Percentiles rank a stretch among this genome's conserved stretches.
These are phyloP conservation scores for Ichneumoninae sp. DNA, from an alignment of 2,888 invertebrate species.

Conservation along the genomic window DNA sequence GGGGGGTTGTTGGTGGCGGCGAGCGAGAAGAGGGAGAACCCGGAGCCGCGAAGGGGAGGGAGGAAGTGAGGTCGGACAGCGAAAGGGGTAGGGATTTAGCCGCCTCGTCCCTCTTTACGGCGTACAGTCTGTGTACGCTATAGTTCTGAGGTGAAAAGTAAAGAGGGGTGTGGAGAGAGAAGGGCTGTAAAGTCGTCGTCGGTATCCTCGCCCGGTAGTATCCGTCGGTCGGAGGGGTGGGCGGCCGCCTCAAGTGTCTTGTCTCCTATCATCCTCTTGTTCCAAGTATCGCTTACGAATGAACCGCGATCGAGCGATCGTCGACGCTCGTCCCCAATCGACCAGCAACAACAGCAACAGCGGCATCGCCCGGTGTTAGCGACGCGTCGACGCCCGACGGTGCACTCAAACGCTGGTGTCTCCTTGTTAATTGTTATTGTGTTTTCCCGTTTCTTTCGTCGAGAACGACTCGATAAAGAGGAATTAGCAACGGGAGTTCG, in stretches of 20 bases:
- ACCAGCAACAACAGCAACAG: slow-evolving; percentile 66
- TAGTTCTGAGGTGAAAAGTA: slow-evolving; percentile 56
- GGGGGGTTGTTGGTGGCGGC: slow-evolving; percentile 49
- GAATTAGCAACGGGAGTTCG: not conserved
- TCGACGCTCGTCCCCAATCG: slow-evolving; percentile 75
- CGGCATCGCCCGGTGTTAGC: slow-evolving; percentile 42
- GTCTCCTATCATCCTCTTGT: slow-evolving; percentile 81
- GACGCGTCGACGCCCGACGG: slow-evolving; percentile 50
- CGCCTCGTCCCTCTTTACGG: slow-evolving; percentile 32
- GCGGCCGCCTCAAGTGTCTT: slow-evolving; percentile 78
- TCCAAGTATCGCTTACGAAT: slow-evolving; percentile 81
- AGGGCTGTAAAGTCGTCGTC: slow-evolving; percentile 59
- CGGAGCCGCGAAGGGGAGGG: slow-evolving; percentile 67
- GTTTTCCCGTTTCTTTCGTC: not conserved
- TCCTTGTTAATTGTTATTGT: not conserved
- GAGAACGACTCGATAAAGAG: not conserved
- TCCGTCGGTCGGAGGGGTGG: slow-evolving; percentile 71
- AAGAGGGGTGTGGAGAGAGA: slow-evolving; percentile 3
- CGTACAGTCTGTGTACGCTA: slow-evolving; percentile 19
- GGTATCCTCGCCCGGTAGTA: slow-evolving; percentile 55
- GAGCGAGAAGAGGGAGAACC: slow-evolving; percentile 51
- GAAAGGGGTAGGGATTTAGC: slow-evolving; percentile 66
- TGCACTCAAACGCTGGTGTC: not conserved
- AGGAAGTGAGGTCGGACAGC: slow-evolving; percentile 57
- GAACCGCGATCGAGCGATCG: slow-evolving; percentile 81